Evolutionary conservation across 92 coral and sea anemone genomes (phyloP), one percentile per base, ranked within the genome.

Genomic region (Ricordea florida): DNA sequence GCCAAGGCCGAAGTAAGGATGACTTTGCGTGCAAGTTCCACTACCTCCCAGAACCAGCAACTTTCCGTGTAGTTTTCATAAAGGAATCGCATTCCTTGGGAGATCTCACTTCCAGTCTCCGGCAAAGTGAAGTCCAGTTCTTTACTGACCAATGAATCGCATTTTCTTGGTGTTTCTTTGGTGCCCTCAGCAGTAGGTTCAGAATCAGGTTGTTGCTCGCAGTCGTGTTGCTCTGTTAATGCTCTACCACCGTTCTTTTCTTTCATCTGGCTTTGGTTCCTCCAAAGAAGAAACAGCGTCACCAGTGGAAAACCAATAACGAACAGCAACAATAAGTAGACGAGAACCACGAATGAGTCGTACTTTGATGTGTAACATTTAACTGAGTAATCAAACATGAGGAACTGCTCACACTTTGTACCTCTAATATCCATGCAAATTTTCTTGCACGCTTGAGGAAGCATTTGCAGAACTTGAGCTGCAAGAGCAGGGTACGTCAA

Each of bases 21-120:
- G 15, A 72, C 18, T 40, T 72, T 72, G 7, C 79, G 68, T 14
- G 68, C 29, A 38, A 72, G 24, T 49, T 72, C 79, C 21, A 72
- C 52, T 7, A 58, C 24, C 14, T 72, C 79, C 78, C 79, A 72
- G 66, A 21, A 72, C 79, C 79, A 72, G 44, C 23, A n/a, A 4
- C 57, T 37, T 9, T 41, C 44, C n/a, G 24, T 53, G 28, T 72
- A 72, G 13, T 72, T 55, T 44, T 72, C 79, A 41, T 56, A 58
- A 18, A 72, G 79, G 44, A 72, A 72, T 20, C 57, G 27, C 24
- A 58, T 38, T 31, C 46, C 66, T 33, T 30, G 21, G 3, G 11
- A 9, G 6, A 29, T n/a, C n/a, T n/a, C n/a, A n/a, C n/a, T n/a
- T n/a, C n/a, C n/a, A n/a, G n/a, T n/a, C n/a, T n/a, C n/a, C n/a